These are phyloP conservation scores for Cheilosia vulpina DNA, from an alignment of 2,888 invertebrate genomes.

Conservation along the genomic window DNA sequence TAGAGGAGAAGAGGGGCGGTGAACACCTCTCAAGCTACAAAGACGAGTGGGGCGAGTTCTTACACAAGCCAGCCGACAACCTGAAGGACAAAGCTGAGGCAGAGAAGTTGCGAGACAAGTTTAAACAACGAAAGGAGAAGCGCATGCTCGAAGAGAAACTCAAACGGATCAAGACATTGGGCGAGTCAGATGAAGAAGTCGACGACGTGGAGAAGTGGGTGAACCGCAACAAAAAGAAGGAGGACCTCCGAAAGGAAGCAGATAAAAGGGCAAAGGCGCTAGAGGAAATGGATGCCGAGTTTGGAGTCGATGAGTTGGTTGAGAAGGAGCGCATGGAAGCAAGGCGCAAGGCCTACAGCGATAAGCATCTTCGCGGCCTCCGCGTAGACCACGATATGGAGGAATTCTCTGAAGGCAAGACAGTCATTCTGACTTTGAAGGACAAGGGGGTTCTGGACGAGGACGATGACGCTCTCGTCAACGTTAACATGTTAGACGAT, in stretches of 20 bases:
- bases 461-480: constrained; percentile 94
- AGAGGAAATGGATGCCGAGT: constrained; percentile 97
- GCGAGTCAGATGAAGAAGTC: constrained; percentile 90
- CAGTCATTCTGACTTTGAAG: constrained; percentile 95
- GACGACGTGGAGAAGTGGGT: constrained; percentile 93
- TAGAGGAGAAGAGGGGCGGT: constrained; percentile 76
- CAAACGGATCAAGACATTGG: constrained; percentile 90
- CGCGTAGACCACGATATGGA: constrained; percentile 92
- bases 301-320: constrained; percentile 94
- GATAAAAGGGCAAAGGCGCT: constrained; percentile 94
- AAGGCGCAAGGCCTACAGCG: constrained; percentile 86
- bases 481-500: constrained; percentile 94
- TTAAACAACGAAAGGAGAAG: constrained; percentile 91
- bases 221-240: constrained; percentile 89
- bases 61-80: constrained; percentile 93
- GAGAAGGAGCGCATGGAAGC: constrained; percentile 89
- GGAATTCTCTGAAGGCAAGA: constrained; percentile 90
- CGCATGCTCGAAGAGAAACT: constrained; percentile 87
- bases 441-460: constrained; percentile 96
- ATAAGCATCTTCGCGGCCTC: constrained; percentile 90
- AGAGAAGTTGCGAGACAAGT: constrained; percentile 92
- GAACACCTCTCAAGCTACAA: constrained; percentile 81
- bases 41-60: constrained; percentile 89
- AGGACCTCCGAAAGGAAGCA: constrained; percentile 92
- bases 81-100: constrained; percentile 89